phyloP scores from a whole-genome alignment of 2,797 vertebrate species.

The Sphenopsis melanotis region DNA sequence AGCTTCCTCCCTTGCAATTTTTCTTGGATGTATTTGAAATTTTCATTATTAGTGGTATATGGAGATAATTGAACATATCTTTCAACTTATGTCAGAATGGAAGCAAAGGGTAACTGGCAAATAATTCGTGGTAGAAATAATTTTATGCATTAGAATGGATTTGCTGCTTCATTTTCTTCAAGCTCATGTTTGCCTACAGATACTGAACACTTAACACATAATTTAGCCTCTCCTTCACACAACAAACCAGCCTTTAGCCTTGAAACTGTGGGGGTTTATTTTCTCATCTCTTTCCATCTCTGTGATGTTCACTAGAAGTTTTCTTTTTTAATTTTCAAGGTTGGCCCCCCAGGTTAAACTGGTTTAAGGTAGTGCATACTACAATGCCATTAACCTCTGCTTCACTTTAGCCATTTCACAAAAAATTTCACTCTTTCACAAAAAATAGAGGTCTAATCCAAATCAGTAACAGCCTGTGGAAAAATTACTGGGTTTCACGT shows the following conservation, averaged over 20 bases:
- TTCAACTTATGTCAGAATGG: neutral
- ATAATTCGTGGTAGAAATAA: neutral
- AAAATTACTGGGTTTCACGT: neutral
- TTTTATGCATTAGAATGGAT: neutral
- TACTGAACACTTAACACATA: neutral
- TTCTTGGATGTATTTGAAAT: constrained; percentile 34
- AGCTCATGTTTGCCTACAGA: neutral
- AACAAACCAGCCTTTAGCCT: neutral
- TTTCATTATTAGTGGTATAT: constrained; percentile 31
- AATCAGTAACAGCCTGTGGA: neutral
- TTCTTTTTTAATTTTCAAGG: neutral
- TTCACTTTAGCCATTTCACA: neutral
- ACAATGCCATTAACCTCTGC: neutral
- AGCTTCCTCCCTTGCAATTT: neutral
- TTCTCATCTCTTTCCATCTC: neutral
- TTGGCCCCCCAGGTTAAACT: no score
- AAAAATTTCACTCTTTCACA: neutral
- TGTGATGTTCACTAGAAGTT: neutral
- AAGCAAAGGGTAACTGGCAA: constrained; percentile 8
- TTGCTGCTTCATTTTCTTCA: constrained; percentile 15
- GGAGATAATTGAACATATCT: constrained; percentile 54
- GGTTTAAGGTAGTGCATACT: neutral
- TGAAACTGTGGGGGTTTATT: neutral
- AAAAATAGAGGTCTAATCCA: neutral
- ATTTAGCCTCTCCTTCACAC: neutral